Evolutionary conservation across 2,888 invertebrate genomes (phyloP).

Genomic region (Temnothorax ravouxi): DNA sequence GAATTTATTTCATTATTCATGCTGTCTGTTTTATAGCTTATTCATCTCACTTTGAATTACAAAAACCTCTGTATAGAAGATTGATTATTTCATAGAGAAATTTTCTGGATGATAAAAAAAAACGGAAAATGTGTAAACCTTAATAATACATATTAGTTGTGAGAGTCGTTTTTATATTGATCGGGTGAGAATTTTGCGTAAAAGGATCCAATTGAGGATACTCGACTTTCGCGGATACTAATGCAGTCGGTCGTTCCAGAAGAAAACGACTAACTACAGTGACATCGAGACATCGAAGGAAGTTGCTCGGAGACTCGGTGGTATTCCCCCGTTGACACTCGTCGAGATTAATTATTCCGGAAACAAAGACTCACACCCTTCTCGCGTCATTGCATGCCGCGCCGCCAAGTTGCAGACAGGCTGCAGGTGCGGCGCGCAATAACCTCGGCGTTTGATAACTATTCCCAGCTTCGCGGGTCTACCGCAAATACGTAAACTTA

Average conservation of each 20-base stretch:
- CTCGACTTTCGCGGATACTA: conserved; percentile 11
- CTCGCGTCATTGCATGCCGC: conserved; percentile 51
- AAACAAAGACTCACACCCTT: conserved; percentile 73
- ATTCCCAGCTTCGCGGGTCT: conserved; percentile 41
- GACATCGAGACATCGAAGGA: conserved; percentile 68
- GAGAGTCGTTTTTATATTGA: background rate
- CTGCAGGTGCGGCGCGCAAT: conserved; percentile 57
- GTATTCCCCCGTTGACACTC: conserved; percentile 68
- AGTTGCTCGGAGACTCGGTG: conserved; percentile 55
- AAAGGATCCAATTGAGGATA: background rate
- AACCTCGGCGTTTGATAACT: conserved; percentile 57
- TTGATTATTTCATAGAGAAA: conserved; percentile 1
- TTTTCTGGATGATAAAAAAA: background rate
- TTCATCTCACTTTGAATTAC: conserved; percentile 4
- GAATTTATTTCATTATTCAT: conserved; percentile 21
- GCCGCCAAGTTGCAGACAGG: conserved; percentile 55
- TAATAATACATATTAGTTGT: background rate
- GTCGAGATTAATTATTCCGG: conserved; percentile 79
- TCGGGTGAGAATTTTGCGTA: background rate
- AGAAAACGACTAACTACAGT: conserved; percentile 65
- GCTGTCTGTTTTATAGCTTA: background rate
- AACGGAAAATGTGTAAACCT: background rate
- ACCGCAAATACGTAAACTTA: conserved; percentile 57
- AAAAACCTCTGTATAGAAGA: conserved; percentile 14
- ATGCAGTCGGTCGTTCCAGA: conserved; percentile 38